Conservation (phyloP, 2,113 vertebrate genomes). For the Crotalus helleri region DNA sequence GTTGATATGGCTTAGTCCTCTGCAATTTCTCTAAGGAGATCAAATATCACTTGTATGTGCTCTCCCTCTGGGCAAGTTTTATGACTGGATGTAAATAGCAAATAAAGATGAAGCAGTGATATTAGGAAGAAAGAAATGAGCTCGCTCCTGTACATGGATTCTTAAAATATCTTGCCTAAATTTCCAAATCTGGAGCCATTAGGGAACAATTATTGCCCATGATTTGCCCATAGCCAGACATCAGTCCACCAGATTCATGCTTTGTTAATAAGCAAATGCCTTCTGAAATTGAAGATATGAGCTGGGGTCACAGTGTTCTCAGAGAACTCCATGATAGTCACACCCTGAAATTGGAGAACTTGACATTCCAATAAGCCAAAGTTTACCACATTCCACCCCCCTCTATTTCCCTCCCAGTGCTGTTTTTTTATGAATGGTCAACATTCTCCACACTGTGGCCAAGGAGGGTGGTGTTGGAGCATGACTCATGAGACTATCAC, state of each 20-base stretch:
- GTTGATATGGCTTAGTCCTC: background rate
- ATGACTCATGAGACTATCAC: constrained; percentile 44
- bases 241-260: background rate
- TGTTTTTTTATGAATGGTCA: rapidly evolving
- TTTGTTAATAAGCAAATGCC: background rate
- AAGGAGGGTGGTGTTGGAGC: rapidly evolving
- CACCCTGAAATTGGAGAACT: background rate
- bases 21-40: background rate
- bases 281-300: background rate
- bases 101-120: background rate
- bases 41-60: background rate
- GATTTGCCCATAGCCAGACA: background rate
- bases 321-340: background rate
- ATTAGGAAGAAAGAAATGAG: background rate
- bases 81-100: background rate
- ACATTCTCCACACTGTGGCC: background rate
- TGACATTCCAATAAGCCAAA: constrained; percentile 7
- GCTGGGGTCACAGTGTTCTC: background rate
- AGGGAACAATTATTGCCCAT: background rate
- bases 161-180: background rate
- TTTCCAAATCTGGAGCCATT: background rate
- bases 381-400: background rate
- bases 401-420: rapidly evolving
- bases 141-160: background rate
- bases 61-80: background rate